A percentile compares a stretch with the other conserved stretches of the same genome.
Conservation (phyloP, 2,888 invertebrate species). For the Cantharis rufa region DNA sequence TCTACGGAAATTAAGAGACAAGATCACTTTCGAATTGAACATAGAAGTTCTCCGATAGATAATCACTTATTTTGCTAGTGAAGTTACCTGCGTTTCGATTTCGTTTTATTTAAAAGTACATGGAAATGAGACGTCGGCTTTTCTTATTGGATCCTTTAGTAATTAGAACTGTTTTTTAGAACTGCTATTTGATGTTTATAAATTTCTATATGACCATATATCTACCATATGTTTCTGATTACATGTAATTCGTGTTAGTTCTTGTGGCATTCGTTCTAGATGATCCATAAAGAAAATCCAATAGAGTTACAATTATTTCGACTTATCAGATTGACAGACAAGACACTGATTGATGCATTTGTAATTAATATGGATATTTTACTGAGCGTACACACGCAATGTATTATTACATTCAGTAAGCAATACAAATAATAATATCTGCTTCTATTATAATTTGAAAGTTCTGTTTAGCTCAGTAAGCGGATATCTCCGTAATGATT, state of each 20-base stretch:
- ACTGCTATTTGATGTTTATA: too few relatives aligned
- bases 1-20: not conserved
- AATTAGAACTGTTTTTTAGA: too few relatives aligned
- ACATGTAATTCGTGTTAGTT: not conserved
- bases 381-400: not conserved
- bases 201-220: not conserved
- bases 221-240: not conserved
- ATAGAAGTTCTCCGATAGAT: not conserved
- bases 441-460: not conserved
- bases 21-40: not conserved
- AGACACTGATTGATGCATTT: not conserved
- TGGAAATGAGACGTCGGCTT: not conserved
- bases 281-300: not conserved
- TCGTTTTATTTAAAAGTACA: not conserved
- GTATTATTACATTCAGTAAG: not conserved
- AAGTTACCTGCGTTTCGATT: not conserved
- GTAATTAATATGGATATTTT: not conserved
- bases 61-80: not conserved
- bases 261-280: not conserved
- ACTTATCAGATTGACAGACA: not conserved
- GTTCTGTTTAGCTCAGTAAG: not conserved
- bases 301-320: not conserved
- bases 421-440: not conserved
- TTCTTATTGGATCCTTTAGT: not conserved
- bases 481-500: not conserved